Evolutionary conservation across 2,888 invertebrate genomes (phyloP).

Genomic region (Clunio marinus): DNA sequence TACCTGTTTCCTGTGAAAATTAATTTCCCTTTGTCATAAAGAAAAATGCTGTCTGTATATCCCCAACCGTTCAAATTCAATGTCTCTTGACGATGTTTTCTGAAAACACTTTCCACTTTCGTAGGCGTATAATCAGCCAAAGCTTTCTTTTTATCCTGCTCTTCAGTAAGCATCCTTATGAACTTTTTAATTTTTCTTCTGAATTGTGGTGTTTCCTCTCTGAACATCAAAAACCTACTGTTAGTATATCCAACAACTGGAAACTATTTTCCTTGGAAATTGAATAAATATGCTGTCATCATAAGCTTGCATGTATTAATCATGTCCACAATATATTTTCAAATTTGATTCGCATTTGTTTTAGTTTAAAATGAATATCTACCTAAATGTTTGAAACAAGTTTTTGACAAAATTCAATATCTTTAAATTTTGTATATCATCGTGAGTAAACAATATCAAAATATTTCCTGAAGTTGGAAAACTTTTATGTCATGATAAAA

Average conservation of each 20-base stretch:
- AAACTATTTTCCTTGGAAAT: not conserved
- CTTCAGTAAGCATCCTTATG: not conserved
- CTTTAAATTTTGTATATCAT: not conserved
- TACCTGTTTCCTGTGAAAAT: slow-evolving; percentile 4
- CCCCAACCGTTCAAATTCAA: slow-evolving; percentile 11
- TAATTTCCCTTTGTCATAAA: not conserved
- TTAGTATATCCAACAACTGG: not conserved
- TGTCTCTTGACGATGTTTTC: not conserved
- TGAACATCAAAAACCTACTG: not conserved
- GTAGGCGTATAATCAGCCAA: not conserved
- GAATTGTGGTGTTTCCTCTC: not conserved
- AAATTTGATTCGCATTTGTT: too few species aligned
- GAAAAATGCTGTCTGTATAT: not conserved
- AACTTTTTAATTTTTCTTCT: not conserved
- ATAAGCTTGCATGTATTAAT: not conserved
- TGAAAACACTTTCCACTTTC: not conserved
- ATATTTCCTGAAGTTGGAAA: not conserved
- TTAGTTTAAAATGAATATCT: not conserved
- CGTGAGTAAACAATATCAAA: not conserved
- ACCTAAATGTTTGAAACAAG: not conserved
- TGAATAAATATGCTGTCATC: not conserved
- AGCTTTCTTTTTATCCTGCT: not conserved
- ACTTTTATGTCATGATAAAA: not conserved
- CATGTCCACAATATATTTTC: not conserved
- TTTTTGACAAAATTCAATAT: not conserved